A percentile compares a stretch with the other conserved stretches of the same genome.
Evolutionary conservation across 2,888 invertebrate species (phyloP).

Genomic region (Drosophila yooni): DNA sequence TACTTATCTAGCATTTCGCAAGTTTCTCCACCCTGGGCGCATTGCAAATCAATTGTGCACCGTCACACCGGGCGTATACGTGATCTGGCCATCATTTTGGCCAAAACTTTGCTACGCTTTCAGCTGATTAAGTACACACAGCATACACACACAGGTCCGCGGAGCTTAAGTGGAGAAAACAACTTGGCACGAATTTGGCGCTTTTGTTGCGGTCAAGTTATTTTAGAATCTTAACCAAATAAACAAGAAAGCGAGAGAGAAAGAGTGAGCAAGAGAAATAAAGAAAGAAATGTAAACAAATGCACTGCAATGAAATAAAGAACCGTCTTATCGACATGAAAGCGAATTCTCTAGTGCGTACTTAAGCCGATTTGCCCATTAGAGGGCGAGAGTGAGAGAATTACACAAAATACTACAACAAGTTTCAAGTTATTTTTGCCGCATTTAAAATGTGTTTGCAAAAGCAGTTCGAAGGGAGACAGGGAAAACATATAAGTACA

Average conservation of each 20-base stretch:
- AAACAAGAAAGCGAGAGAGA: constrained; percentile 23
- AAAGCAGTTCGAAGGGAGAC: background rate
- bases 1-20: constrained; percentile 9
- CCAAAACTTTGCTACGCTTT: constrained; percentile 65
- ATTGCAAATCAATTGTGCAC: constrained; percentile 37
- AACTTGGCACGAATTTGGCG: constrained; percentile 67
- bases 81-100: constrained; percentile 28
- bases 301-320: constrained; percentile 65
- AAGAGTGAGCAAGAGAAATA: constrained; percentile 6
- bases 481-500: constrained; percentile 13
- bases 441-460: constrained; percentile 22
- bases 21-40: background rate
- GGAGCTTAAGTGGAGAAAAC: constrained; percentile 45
- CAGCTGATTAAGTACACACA: constrained; percentile 73
- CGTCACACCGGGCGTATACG: constrained; percentile 48
- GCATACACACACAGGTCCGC: background rate
- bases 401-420: constrained; percentile 61
- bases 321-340: constrained; percentile 55
- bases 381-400: constrained; percentile 2
- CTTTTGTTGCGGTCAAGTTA: constrained; percentile 73
- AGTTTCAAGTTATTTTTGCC: constrained; percentile 59
- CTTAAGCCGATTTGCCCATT: constrained; percentile 66
- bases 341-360: constrained; percentile 65
- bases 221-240: constrained; percentile 56
- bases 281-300: constrained; percentile 48